Conservation (phyloP, 2,797 vertebrate species). For the Sciurus vulgaris region DNA sequence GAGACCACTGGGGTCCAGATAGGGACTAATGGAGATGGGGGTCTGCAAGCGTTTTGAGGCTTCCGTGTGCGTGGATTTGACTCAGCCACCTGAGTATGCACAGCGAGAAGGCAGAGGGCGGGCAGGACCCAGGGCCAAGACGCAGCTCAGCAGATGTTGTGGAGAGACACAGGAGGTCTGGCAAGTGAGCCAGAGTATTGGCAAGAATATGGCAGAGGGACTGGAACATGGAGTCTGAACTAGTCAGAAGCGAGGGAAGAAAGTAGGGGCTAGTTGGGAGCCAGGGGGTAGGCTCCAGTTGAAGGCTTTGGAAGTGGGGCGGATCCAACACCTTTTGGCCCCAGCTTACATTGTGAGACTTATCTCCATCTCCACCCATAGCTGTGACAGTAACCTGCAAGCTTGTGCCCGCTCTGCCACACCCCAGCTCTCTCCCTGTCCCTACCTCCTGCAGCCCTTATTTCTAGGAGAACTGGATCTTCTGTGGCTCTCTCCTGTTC, state of each 20-base stretch:
- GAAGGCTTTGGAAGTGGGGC: neutral
- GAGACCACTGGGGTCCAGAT: neutral
- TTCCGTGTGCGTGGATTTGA: neutral
- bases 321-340: neutral
- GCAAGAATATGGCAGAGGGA: neutral
- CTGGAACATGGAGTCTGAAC: neutral
- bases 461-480: neutral
- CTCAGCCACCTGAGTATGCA: neutral
- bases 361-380: neutral
- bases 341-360: neutral
- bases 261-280: neutral
- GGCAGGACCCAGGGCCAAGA: neutral
- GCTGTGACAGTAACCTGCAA: rapidly evolving
- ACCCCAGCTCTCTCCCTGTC: neutral
- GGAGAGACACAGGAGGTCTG: too few species aligned
- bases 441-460: neutral
- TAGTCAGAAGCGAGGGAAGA: neutral
- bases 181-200: neutral
- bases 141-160: too few species aligned
- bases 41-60: neutral
- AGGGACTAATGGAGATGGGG: neutral
- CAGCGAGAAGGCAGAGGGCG: neutral
- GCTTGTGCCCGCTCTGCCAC: neutral
- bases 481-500: neutral
- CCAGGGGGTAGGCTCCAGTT: too few species aligned